Evolutionary conservation across 2,888 invertebrate genomes (phyloP), one percentile per base, ranked within the genome.

Genomic region (Malthinus seriepunctatus): DNA sequence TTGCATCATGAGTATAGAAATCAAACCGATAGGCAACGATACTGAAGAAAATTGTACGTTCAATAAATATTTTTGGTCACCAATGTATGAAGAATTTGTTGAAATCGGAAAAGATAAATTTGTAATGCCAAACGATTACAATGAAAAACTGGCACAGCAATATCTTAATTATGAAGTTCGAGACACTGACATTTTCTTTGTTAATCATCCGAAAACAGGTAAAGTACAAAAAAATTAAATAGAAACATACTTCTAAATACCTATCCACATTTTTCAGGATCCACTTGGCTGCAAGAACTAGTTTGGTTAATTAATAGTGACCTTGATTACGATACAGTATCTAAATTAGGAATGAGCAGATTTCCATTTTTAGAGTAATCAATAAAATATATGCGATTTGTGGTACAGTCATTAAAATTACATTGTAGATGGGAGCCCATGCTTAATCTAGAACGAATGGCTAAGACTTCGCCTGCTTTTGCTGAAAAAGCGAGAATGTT

Each of bases 201-300:
- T 80, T 63, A 82, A 81, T 64, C 83, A 81, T 71, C 83, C 83
- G 1, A 84, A 84, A 76, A 79, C 81, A 52, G 84, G 84, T 84
- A 72, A 71, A 5, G 23, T 23, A 5, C 5, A 23, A 23, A 23
- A 3, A 3, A 5, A 2, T 2, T 5, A 3, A 3, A 3, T 23
- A 23, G 3, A 3, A 3, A 3, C 5, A 3, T 23, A 23, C 23
- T 2, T 23, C 2, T n/a, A n/a, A 23, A 23, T 3, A 23, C n/a
- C n/a, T 23, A 2, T 23, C 5, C 23, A 5, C 23, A 10, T 42
- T 52, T 32, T 60, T 44, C 69, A 87, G 88, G 88, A 3, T 90
- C 90, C 15, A 91, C 91, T 12, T 90, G 90, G 90, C 82, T 87
- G 0, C 89, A 89, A 74, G 90, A 90, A 79, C 83, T 90, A 79